Evolutionary conservation across 2,888 invertebrate species (phyloP).

Genomic region (Dascillus cervinus): DNA sequence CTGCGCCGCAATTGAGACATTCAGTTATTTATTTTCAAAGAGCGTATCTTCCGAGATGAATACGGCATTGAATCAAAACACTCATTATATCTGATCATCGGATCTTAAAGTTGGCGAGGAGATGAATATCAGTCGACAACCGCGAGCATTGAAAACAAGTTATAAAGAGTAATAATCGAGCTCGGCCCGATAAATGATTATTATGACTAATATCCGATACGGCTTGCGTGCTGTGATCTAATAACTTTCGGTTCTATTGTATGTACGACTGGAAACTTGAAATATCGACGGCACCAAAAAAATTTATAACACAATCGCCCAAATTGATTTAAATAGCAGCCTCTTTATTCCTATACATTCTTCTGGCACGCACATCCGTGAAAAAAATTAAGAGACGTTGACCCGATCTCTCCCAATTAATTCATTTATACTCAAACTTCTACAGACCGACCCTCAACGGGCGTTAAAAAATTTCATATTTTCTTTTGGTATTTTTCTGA

Average conservation of each 20-base stretch:
- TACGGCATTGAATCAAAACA: conserved; percentile 36
- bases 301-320: too few relatives aligned
- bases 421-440: too few relatives aligned
- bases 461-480: too few relatives aligned
- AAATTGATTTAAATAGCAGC: too few relatives aligned
- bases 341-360: too few relatives aligned
- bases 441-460: too few relatives aligned
- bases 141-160: conserved; percentile 31
- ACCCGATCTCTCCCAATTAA: too few relatives aligned
- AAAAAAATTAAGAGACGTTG: too few relatives aligned
- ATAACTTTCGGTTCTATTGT: conserved; percentile 10
- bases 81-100: conserved; percentile 30
- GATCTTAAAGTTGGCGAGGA: conserved; percentile 18
- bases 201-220: conserved; percentile 19
- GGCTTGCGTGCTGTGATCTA: conserved; percentile 20
- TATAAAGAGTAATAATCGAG: conserved; percentile 31
- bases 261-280: too few relatives aligned
- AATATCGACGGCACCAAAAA: too few relatives aligned
- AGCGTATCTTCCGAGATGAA: conserved; percentile 23
- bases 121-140: conserved; percentile 29
- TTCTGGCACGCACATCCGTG: too few relatives aligned
- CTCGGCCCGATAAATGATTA: conserved; percentile 26
- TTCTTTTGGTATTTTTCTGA: too few relatives aligned
- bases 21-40: conserved; percentile 29
- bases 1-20: conserved; percentile 31